Base-by-base conservation (phyloP, 2,113 vertebrate species). In the Halcyon malimbica region DNA sequence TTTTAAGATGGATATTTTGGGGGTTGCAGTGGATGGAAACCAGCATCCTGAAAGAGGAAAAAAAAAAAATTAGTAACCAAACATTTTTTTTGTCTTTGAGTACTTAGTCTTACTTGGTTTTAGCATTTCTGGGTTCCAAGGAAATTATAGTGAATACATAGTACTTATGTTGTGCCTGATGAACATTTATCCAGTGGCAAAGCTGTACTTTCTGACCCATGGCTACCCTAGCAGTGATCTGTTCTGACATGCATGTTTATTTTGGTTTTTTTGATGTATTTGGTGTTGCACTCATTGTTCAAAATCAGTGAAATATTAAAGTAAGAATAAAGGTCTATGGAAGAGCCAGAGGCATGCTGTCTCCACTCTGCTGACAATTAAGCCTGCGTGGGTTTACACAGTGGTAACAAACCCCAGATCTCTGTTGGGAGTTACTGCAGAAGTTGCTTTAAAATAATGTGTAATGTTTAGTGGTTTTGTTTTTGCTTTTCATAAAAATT, bases 171-270 rank as follows among this genome's bases (percentile, higher is more conserved):
- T 95, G 51, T 81, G 41, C 48, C 75, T 92, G 83, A 73, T 83
- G 68, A 96, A 67, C 59, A 24, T 29, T 92, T 88, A 84, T 83
- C 46, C 77, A 33, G 44, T 82, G 84, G 89, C 84, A 85, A 94
- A 68, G 82, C 78, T 94, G 57, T 84, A 57, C 68, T 94, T 93
- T 81, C 64, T 92, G 83, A 90, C 63, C 84, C 0, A 0, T 71
- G 60, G 62, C 87, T 87, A 33, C 79, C 53, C 33, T 8, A 70
- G 64, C 81, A 90, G 85, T 94, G 84, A 91, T 94, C 91, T 80
- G 41, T 89, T 97, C 68, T 97, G 95, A 92, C 96, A 92, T 44
- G 87, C 87, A 67, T 96, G 90, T 96, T 97, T 77, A 69, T 85
- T 90, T 87, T 67, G 33, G 6, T 5, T 13, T 24, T 87, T 94